Percentiles rank a stretch among this genome's conserved stretches.
Conservation (phyloP, 1,140 invertebrate genomes). For the Diprion similis region DNA sequence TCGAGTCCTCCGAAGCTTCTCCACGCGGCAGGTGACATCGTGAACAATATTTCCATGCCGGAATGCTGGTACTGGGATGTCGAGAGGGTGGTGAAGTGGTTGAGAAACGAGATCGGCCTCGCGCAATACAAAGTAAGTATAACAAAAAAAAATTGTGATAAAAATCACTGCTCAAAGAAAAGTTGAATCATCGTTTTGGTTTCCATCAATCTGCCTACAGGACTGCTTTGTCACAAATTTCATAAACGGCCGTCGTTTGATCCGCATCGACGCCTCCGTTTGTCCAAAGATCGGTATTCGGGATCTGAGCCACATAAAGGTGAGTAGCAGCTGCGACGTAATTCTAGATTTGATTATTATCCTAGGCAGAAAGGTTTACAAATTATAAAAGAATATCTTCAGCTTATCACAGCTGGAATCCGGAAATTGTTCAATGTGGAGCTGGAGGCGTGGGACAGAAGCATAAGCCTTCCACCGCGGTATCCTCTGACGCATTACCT, state of each 20-base stretch:
- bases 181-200: background rate
- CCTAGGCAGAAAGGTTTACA: background rate
- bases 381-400: background rate
- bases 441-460: constrained; percentile 18
- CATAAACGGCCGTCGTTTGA: constrained; percentile 27
- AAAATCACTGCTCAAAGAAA: background rate
- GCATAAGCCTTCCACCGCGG: constrained; percentile 26
- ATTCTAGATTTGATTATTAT: background rate
- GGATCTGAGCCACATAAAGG: constrained; percentile 23
- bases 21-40: constrained; percentile 21
- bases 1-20: constrained; percentile 16
- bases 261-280: constrained; percentile 20
- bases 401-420: constrained; percentile 22
- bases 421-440: constrained; percentile 25
- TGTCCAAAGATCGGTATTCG: constrained; percentile 26
- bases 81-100: constrained; percentile 23
- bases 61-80: constrained; percentile 26
- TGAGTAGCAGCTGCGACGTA: background rate
- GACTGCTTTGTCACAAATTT: constrained; percentile 23
- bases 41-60: constrained; percentile 25
- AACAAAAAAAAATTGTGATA: background rate
- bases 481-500: constrained; percentile 30
- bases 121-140: constrained; percentile 24
- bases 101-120: constrained; percentile 21
- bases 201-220: background rate